These are phyloP conservation scores for Vombatus ursinus DNA, from an alignment of 2,113 vertebrate genomes.

Conservation along the genomic window DNA sequence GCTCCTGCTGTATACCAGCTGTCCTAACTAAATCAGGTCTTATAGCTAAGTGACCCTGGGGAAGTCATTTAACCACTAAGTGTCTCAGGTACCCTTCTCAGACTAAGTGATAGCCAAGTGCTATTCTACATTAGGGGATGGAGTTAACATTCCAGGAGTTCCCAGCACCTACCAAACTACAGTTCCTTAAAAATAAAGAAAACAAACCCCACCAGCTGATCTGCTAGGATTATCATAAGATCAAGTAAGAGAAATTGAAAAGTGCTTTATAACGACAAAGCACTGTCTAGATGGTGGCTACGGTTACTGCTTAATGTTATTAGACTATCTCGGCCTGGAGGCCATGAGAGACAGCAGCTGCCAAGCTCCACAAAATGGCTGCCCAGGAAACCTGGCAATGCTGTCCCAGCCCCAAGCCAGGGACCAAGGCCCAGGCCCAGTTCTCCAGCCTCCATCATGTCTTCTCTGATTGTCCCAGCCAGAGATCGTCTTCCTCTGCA, in stretches of 20 bases:
- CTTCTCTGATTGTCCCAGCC: neutral
- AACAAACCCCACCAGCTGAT: neutral
- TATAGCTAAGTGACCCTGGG: neutral
- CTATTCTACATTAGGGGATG: neutral
- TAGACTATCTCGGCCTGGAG: neutral
- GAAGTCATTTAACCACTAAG: neutral
- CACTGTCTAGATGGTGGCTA: neutral
- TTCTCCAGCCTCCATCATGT: neutral
- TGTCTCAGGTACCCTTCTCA: neutral
- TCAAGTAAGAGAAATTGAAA: neutral
- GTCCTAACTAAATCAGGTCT: neutral
- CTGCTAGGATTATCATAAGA: neutral
- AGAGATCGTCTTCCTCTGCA: neutral
- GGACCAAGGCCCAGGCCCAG: neutral
- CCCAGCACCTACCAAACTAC: neutral
- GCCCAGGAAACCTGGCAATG: neutral
- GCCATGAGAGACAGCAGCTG: neutral
- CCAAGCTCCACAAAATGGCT: neutral
- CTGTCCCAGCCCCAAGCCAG: neutral
- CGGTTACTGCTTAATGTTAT: neutral
- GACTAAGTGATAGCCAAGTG: neutral
- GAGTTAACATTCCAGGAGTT: neutral
- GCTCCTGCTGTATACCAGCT: neutral
- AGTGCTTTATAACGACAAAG: neutral
- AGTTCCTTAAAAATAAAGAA: neutral